Percentiles rank a stretch among this genome's conserved stretches.
phyloP scores from a whole-genome alignment of 2,113 vertebrate species.

The Nicator chloris region DNA sequence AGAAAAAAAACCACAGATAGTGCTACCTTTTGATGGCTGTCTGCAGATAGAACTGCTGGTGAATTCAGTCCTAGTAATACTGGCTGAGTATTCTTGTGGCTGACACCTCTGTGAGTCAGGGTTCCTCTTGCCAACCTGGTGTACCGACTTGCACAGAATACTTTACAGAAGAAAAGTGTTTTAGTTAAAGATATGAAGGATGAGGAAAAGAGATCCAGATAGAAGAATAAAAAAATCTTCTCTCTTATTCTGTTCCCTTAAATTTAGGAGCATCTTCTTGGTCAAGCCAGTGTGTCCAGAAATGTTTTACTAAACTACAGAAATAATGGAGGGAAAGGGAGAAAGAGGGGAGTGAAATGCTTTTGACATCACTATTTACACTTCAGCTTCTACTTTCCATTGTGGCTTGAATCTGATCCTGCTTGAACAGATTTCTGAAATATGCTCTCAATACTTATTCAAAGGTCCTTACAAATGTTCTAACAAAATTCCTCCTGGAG shows the following conservation, averaged over 20 bases:
- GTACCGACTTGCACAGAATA: not conserved
- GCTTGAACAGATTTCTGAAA: constrained; percentile 39
- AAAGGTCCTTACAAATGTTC: constrained; percentile 40
- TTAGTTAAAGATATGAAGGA: not conserved
- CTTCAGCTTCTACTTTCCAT: not conserved
- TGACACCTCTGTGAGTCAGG: not conserved
- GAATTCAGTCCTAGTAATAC: not conserved
- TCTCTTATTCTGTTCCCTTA: not conserved
- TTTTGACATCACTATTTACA: constrained; percentile 29
- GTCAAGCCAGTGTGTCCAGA: not conserved
- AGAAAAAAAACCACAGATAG: rapidly evolving
- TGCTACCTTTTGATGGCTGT: not conserved
- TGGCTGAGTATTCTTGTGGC: not conserved
- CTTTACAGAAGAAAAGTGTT: not conserved
- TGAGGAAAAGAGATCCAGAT: not conserved
- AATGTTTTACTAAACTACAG: not conserved
- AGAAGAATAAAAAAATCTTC: not conserved
- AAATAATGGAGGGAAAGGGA: not conserved
- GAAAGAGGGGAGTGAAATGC: not conserved
- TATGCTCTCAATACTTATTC: not conserved
- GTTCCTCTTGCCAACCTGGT: not conserved
- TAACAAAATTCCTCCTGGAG: constrained; percentile 21
- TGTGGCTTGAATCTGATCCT: constrained; percentile 31
- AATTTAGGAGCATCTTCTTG: not conserved
- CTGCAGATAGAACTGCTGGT: not conserved